Evolutionary conservation across 2,113 vertebrate species (phyloP).

Genomic region (Psettodes erumei): DNA sequence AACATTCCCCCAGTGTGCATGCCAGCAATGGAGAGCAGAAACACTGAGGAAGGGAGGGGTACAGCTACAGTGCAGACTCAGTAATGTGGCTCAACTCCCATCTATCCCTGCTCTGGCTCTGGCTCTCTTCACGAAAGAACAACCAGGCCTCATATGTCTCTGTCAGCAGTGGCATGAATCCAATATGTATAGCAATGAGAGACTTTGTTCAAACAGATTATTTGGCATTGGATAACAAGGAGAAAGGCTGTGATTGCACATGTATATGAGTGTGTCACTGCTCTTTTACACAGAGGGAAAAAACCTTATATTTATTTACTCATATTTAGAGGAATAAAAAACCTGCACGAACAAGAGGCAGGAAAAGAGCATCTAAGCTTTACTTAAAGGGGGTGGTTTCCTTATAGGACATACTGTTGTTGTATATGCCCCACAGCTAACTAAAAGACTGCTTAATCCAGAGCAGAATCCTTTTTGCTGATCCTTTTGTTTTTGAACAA

Average conservation of each 20-base stretch:
- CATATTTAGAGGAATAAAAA: not conserved
- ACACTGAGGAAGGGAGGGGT: conserved; percentile 36
- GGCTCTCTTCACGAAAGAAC: conserved; percentile 2
- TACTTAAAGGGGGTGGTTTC: conserved; percentile 31
- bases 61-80: conserved; percentile 20
- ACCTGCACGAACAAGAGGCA: conserved; percentile 1
- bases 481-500: conserved; percentile 64
- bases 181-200: conserved; percentile 56
- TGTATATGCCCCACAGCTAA: conserved; percentile 33
- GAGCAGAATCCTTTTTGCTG: conserved; percentile 41
- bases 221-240: conserved; percentile 64
- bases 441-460: conserved; percentile 44
- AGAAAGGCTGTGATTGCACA: conserved; percentile 18
- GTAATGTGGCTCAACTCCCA: conserved; percentile 30
- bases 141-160: conserved; percentile 61
- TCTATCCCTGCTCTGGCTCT: conserved; percentile 7
- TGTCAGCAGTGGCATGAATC: conserved; percentile 61
- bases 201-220: conserved; percentile 58
- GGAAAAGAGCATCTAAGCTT: conserved; percentile 22
- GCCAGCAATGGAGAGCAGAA: conserved; percentile 37
- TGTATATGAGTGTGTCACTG: not conserved
- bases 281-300: conserved; percentile 10
- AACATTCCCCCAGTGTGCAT: conserved; percentile 39
- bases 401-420: conserved; percentile 17
- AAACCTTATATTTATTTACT: no score